Conservation (phyloP, 2,888 invertebrate genomes). For the Apamea crenata region DNA sequence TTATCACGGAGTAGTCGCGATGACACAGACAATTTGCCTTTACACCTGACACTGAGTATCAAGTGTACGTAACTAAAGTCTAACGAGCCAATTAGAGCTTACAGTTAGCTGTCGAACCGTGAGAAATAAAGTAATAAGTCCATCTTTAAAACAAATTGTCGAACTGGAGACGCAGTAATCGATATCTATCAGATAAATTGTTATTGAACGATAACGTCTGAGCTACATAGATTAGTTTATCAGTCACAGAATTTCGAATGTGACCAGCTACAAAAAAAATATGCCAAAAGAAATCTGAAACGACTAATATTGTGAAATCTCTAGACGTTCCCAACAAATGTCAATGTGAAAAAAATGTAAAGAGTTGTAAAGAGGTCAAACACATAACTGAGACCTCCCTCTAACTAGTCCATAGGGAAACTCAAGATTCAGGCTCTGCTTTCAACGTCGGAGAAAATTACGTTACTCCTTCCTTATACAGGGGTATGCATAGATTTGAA, state of each 20-base stretch:
- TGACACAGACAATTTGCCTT: conserved; percentile 50
- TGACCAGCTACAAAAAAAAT: not conserved
- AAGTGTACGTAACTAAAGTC: conserved; percentile 62
- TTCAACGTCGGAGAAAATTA: conserved; percentile 35
- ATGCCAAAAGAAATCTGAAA: conserved; percentile 11
- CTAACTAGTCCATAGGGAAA: conserved; percentile 48
- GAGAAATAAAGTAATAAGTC: conserved; percentile 64
- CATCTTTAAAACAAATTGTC: conserved; percentile 32
- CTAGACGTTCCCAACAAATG: conserved; percentile 2
- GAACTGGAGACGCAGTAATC: conserved; percentile 51
- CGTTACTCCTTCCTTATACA: conserved; percentile 16
- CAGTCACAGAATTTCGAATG: conserved; percentile 37
- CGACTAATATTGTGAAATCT: conserved; percentile 15
- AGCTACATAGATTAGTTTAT: conserved; percentile 54
- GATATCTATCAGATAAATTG: conserved; percentile 43
- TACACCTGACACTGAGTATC: conserved; percentile 63
- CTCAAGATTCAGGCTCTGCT: conserved; percentile 37
- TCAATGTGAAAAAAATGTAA: conserved; percentile 26
- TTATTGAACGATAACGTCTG: conserved; percentile 43
- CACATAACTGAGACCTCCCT: conserved; percentile 35
- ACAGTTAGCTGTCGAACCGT: conserved; percentile 65
- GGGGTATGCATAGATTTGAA: conserved; percentile 1
- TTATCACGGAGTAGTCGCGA: conserved; percentile 39
- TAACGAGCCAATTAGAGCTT: conserved; percentile 66
- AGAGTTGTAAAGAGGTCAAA: conserved; percentile 42